phyloP scores from a whole-genome alignment of 1,140 invertebrate genomes.

The Marisa cornuarietis region DNA sequence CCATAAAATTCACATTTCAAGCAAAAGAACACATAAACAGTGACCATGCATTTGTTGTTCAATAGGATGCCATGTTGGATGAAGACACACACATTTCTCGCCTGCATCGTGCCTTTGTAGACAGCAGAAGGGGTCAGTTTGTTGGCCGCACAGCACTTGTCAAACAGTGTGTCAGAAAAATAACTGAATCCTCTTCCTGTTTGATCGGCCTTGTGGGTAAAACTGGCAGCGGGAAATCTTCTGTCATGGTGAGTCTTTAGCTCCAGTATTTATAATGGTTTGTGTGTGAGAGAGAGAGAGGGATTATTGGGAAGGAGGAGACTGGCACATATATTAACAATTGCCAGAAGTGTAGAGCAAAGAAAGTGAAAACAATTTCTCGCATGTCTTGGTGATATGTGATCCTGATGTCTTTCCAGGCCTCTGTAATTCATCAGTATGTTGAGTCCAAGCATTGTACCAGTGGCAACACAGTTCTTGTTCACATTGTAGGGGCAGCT shows the following conservation, averaged over 20 bases:
- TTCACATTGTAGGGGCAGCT: conserved; percentile 61
- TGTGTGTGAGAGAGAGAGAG: not conserved
- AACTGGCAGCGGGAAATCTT: conserved; percentile 65
- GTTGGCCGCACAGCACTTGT: conserved; percentile 56
- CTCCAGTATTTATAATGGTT: not conserved
- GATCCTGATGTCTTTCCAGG: conserved; percentile 33
- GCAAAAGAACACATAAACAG: not conserved
- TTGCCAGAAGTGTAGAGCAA: too few relatives aligned
- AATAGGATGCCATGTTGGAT: conserved; percentile 54
- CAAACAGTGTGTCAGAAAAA: conserved; percentile 53
- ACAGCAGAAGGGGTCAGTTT: conserved; percentile 46
- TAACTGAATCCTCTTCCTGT: conserved; percentile 44
- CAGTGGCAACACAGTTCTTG: conserved; percentile 45
- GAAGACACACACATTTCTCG: conserved; percentile 52
- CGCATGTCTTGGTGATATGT: not conserved
- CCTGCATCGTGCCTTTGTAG: conserved; percentile 56
- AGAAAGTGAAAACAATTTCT: too few relatives aligned
- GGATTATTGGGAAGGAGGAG: too few relatives aligned
- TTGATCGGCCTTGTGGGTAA: conserved; percentile 60
- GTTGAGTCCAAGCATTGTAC: conserved; percentile 36
- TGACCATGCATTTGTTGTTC: conserved; percentile 7
- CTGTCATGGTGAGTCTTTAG: conserved; percentile 56
- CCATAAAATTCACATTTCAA: not conserved
- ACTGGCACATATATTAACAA: too few relatives aligned
- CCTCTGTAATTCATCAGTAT: conserved; percentile 43